Conservation (phyloP, 1,140 invertebrate species). For the Gryllus bimaculatus region DNA sequence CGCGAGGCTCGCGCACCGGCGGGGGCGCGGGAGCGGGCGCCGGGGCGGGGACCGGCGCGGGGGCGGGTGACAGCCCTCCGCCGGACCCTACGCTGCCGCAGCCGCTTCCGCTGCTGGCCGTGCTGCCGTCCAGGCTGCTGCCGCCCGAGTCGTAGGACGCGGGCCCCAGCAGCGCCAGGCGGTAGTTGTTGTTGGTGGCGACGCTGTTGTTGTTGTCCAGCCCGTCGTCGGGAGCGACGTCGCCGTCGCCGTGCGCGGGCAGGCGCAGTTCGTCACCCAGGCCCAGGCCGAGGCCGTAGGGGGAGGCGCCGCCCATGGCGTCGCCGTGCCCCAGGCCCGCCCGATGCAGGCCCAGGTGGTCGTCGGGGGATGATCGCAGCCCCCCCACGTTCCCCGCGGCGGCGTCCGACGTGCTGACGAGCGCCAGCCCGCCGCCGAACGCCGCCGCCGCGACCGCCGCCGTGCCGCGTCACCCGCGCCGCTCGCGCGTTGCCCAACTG, state of each 20-base stretch:
- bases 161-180: neutral
- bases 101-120: neutral
- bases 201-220: neutral
- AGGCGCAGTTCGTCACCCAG: slow-evolving; percentile 18
- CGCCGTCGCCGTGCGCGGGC: slow-evolving; percentile 21
- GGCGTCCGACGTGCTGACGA: slow-evolving; percentile 23
- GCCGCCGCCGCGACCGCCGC: slow-evolving; percentile 26
- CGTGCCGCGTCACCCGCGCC: slow-evolving; percentile 20
- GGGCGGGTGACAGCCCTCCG: neutral
- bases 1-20: slow-evolving; percentile 12
- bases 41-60: too few relatives aligned
- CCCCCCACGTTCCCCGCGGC: slow-evolving; percentile 57
- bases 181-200: neutral
- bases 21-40: too few relatives aligned
- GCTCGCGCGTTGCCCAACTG: slow-evolving; percentile 11
- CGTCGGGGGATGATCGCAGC: slow-evolving; percentile 39
- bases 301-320: neutral
- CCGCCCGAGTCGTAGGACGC: neutral
- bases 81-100: neutral
- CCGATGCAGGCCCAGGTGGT: neutral
- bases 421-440: slow-evolving; percentile 21
- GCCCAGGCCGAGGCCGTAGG: slow-evolving; percentile 24
- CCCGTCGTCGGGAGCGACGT: slow-evolving; percentile 10
- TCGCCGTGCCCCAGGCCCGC: neutral
- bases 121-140: neutral